Evolutionary conservation across 2,113 vertebrate species (phyloP), one percentile per base, ranked within the genome.

Genomic region (Nansenia antarctica): DNA sequence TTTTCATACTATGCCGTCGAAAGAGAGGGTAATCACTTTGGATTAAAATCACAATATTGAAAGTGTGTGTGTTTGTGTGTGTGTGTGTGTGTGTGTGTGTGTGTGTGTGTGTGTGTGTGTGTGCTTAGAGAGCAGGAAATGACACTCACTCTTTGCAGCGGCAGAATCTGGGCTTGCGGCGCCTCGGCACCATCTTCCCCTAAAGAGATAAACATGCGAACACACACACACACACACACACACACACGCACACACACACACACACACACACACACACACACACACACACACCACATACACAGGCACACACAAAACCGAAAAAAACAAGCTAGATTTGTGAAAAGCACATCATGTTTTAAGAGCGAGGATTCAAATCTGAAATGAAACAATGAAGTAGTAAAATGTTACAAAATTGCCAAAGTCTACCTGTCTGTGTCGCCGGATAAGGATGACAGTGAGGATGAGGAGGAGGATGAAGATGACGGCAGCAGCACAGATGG

Each of bases 111-210:
- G 26, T 29, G 24, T 45, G 24, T 42, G 24, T 2, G 14, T 45
- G 42, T n/a, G 37, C 9, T 20, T 0, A n/a, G 45, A 7, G n/a
- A 2, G n/a, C 75, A 80, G 75, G 74, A 84, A 84, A 85, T 62
- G 55, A 57, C 61, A 85, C 91, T 26, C 77, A 92, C 91, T 82
- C 76, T 74, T 89, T 83, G 78, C 91, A 92, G 9, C 75, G 74
- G 79, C 92, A 92, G 74, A 88, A 81, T 76, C 35, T 80, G 61
- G 69, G 78, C 60, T 78, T 83, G 47, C 64, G 60, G 34, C 66
- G 76, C 67, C 77, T 86, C 3, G 55, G 60, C 37, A 24, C 77
- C 53, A 20, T 69, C 52, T 26, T 78, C 73, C 70, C 71, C 79
- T 82, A 55, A 77, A 62, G 42, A 65, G 31, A 75, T 31, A 18